phyloP scores from a whole-genome alignment of 2,797 vertebrate genomes.

The Scolopax rusticola region DNA sequence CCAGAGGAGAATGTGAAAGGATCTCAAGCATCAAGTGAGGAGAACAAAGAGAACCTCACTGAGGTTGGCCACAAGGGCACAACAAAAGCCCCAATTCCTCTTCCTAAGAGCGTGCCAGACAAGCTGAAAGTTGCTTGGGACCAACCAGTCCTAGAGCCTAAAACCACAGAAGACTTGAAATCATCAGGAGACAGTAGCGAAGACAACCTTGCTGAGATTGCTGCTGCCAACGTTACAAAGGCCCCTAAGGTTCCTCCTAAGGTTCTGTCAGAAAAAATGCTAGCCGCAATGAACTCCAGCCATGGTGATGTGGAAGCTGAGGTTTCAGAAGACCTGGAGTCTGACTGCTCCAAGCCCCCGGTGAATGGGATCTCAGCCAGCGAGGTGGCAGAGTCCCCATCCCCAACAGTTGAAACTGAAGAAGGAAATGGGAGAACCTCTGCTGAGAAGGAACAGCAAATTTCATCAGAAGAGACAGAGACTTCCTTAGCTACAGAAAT shows the following conservation, averaged over 20 bases:
- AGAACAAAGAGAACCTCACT: slow-evolving; percentile 9
- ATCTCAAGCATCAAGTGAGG: slow-evolving; percentile 21
- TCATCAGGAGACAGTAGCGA: slow-evolving; percentile 66
- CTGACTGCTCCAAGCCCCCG: background rate
- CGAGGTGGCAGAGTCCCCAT: background rate
- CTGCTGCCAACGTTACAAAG: slow-evolving; percentile 46
- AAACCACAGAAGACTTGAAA: slow-evolving; percentile 67
- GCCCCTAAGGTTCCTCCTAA: slow-evolving; percentile 69
- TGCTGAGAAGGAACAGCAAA: slow-evolving; percentile 37
- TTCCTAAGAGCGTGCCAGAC: slow-evolving; percentile 58
- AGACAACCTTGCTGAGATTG: slow-evolving; percentile 70
- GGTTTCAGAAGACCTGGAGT: background rate
- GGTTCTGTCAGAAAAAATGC: slow-evolving; percentile 72
- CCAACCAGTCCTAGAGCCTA: slow-evolving; percentile 53
- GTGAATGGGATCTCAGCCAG: slow-evolving; percentile 63
- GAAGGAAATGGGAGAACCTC: slow-evolving; percentile 7
- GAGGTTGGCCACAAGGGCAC: slow-evolving; percentile 27
- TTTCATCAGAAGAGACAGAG: slow-evolving; percentile 45
- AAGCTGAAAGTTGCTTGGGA: slow-evolving; percentile 85
- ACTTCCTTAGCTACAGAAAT: slow-evolving; percentile 18
- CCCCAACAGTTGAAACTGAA: background rate
- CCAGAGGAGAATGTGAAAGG: slow-evolving; percentile 3
- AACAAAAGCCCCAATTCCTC: slow-evolving; percentile 49
- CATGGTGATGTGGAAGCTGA: background rate
- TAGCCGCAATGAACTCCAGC: background rate